phyloP scores from a whole-genome alignment of 2,113 vertebrate species.

The Rostratula benghalensis region DNA sequence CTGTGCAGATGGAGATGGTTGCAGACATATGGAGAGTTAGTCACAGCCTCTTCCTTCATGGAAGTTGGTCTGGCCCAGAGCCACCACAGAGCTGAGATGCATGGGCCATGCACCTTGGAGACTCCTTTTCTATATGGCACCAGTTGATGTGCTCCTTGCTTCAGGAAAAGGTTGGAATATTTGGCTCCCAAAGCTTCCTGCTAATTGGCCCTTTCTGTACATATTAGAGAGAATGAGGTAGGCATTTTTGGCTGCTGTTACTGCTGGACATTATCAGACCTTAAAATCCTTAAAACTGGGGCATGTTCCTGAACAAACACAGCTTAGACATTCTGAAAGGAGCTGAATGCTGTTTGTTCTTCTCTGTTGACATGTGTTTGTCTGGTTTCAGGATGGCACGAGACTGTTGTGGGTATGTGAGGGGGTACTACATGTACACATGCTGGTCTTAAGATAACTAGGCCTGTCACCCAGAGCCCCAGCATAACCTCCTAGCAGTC shows the following conservation, averaged over 20 bases:
- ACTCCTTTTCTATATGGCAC: neutral
- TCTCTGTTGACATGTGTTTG: neutral
- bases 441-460: neutral
- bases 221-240: neutral
- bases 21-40: neutral
- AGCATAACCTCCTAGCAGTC: neutral
- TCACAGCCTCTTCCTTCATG: neutral
- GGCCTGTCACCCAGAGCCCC: neutral
- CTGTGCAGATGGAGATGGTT: neutral
- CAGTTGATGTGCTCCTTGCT: neutral
- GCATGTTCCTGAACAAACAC: neutral
- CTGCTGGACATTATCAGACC: neutral
- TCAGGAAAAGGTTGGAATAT: neutral
- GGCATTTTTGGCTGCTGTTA: neutral
- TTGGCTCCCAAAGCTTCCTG: neutral
- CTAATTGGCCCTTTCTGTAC: neutral
- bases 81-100: neutral
- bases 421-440: accelerated
- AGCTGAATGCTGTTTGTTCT: neutral
- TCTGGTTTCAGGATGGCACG: neutral
- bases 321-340: neutral
- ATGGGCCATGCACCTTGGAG: neutral
- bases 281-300: neutral
- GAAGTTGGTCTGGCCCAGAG: neutral
- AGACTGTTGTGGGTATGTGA: neutral